These are phyloP conservation scores for Zalophus californianus DNA, from an alignment of 2,797 vertebrate species.

Conservation along the genomic window DNA sequence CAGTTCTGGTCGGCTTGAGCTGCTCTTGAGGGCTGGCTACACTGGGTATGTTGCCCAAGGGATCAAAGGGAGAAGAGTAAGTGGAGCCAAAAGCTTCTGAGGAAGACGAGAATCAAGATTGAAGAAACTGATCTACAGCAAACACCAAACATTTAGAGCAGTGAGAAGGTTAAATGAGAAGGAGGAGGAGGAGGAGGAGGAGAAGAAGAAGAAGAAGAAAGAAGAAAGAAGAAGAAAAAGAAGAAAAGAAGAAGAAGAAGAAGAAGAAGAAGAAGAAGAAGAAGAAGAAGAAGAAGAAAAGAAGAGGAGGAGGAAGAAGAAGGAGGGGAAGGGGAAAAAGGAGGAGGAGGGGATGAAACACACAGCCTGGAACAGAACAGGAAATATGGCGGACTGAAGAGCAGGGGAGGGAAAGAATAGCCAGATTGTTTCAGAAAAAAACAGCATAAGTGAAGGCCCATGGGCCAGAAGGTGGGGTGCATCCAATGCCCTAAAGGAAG, in stretches of 20 bases:
- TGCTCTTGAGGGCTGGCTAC: not conserved
- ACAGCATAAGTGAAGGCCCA: not conserved
- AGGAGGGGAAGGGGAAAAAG: not conserved
- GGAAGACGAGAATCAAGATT: not conserved
- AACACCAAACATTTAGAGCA: not conserved
- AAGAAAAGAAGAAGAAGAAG: fast-evolving
- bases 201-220: too few relatives aligned
- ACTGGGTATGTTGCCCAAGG: not conserved
- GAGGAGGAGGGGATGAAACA: not conserved
- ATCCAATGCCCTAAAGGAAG: not conserved
- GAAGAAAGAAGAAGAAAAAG: not conserved
- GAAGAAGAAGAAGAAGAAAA: not conserved
- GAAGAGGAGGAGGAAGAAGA: not conserved
- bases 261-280: not conserved
- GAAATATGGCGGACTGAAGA: not conserved
- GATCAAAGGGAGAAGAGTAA: not conserved
- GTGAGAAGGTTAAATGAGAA: not conserved
- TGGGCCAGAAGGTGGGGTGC: not conserved
- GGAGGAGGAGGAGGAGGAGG: not conserved
- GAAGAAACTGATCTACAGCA: not conserved
- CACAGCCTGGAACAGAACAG: not conserved
- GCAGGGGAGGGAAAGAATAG: not conserved
- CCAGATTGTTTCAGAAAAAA: not conserved
- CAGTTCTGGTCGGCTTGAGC: not conserved
- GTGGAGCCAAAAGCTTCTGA: not conserved